Evolutionary conservation across 2,113 vertebrate genomes (phyloP).

Genomic region (Odontesthes bonariensis): DNA sequence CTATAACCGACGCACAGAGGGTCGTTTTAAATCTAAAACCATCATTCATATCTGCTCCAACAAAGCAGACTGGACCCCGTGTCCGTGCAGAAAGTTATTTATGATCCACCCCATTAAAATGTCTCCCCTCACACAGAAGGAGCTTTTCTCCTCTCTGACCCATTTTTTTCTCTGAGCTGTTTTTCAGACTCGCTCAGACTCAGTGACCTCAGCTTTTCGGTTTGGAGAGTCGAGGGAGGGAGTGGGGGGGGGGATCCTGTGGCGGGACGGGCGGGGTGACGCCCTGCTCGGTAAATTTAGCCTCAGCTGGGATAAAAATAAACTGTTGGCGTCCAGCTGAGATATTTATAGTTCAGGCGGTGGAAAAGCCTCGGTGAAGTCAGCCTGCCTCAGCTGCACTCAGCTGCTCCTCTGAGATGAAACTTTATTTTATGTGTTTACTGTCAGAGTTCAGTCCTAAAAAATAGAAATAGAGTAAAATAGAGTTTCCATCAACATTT

Average conservation of each 20-base stretch:
- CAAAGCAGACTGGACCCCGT: neutral
- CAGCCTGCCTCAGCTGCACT: neutral
- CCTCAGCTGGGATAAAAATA: conserved; percentile 62
- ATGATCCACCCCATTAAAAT: neutral
- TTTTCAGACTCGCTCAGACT: conserved; percentile 1
- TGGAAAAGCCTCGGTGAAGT: neutral
- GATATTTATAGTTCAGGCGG: conserved; percentile 49
- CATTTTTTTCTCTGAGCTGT: neutral
- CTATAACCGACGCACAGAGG: neutral
- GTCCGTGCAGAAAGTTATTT: neutral
- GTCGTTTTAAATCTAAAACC: neutral
- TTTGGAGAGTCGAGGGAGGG: neutral
- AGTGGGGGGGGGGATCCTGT: conserved; percentile 8
- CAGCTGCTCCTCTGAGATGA: neutral
- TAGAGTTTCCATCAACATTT: no score
- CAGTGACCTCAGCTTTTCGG: conserved; percentile 20
- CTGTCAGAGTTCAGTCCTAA: neutral
- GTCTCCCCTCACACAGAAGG: neutral
- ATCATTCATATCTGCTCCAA: no score
- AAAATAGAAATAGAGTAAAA: no score
- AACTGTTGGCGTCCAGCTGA: neutral
- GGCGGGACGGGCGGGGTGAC: conserved; percentile 41
- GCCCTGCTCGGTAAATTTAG: conserved; percentile 61
- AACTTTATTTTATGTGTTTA: neutral
- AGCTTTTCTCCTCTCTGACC: neutral